Percentiles rank a stretch among this genome's conserved stretches.
These are phyloP conservation scores for Sthenelais limicola DNA, from an alignment of 2,888 invertebrate genomes.

Conservation along the genomic window DNA sequence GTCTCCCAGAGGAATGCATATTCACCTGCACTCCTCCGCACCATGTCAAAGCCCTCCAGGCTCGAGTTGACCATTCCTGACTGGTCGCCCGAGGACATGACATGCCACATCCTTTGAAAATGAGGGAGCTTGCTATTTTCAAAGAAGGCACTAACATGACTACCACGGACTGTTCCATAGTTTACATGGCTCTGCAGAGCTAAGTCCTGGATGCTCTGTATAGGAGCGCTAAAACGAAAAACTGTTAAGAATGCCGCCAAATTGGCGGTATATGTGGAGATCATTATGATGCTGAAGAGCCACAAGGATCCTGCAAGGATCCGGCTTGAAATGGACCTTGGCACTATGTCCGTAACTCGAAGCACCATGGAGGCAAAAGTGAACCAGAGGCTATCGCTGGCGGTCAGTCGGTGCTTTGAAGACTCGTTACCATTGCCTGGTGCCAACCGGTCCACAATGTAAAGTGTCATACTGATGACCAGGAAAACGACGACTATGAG, in stretches of 20 bases:
- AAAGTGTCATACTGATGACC: constrained; percentile 64
- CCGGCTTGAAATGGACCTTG: constrained; percentile 54
- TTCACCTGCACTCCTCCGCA: constrained; percentile 53
- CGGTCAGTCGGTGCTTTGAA: constrained; percentile 50
- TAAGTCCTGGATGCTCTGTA: constrained; percentile 66
- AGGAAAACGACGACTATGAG: constrained; percentile 65
- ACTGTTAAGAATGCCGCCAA: constrained; percentile 69
- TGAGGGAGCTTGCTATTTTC: constrained; percentile 67
- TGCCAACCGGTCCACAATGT: constrained; percentile 71
- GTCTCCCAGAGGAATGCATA: constrained; percentile 71
- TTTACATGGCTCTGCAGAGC: constrained; percentile 67
- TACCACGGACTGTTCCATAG: constrained; percentile 68
- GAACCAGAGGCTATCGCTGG: constrained; percentile 68
- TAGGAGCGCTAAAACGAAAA: constrained; percentile 68
- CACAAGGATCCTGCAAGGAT: constrained; percentile 70
- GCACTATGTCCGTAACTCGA: constrained; percentile 77
- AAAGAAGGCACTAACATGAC: constrained; percentile 69
- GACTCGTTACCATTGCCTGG: constrained; percentile 66
- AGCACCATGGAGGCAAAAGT: constrained; percentile 71
- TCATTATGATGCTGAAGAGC: constrained; percentile 68
- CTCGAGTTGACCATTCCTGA: constrained; percentile 63
- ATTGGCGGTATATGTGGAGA: constrained; percentile 69
- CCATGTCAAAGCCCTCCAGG: constrained; percentile 61
- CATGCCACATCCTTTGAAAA: constrained; percentile 68
- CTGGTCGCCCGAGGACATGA: constrained; percentile 65